A percentile compares a stretch with the other conserved stretches of the same genome.
phyloP scores from a whole-genome alignment of 2,888 invertebrate genomes.

The Gortyna flavago region DNA sequence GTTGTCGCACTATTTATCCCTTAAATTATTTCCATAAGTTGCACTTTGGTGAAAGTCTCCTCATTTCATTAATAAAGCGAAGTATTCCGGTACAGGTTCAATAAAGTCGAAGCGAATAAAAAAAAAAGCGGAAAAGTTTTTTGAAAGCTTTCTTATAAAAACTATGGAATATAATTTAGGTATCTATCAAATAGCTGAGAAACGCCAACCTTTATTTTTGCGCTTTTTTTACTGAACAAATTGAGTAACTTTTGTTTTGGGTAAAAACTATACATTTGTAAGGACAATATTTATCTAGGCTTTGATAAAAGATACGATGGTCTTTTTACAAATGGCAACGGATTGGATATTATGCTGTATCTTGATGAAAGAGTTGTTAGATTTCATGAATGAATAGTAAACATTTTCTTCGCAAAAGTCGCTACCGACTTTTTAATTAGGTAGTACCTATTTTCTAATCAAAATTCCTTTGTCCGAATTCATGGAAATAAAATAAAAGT shows the following conservation, averaged over 20 bases:
- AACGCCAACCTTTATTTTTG: background rate
- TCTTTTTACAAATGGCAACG: background rate
- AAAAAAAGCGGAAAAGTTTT: background rate
- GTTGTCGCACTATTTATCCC: background rate
- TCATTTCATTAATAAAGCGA: background rate
- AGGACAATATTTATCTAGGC: background rate
- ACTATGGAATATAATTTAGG: background rate
- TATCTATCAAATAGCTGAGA: background rate
- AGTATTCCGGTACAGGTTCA: background rate
- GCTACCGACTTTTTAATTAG: background rate
- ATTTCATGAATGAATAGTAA: background rate
- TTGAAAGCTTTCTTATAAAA: background rate
- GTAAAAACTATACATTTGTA: background rate
- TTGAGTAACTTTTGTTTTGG: background rate
- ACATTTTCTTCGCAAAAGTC: background rate
- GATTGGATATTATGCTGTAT: background rate
- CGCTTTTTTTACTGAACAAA: background rate
- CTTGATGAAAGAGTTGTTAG: background rate
- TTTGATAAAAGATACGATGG: background rate
- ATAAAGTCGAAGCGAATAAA: background rate
- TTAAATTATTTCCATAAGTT: background rate
- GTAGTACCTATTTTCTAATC: background rate
- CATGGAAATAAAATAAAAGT: background rate
- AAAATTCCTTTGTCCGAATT: background rate
- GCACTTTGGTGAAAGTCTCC: background rate